Base-by-base conservation (phyloP, 2,797 vertebrate genomes). In the Threskiornis aethiopicus region DNA sequence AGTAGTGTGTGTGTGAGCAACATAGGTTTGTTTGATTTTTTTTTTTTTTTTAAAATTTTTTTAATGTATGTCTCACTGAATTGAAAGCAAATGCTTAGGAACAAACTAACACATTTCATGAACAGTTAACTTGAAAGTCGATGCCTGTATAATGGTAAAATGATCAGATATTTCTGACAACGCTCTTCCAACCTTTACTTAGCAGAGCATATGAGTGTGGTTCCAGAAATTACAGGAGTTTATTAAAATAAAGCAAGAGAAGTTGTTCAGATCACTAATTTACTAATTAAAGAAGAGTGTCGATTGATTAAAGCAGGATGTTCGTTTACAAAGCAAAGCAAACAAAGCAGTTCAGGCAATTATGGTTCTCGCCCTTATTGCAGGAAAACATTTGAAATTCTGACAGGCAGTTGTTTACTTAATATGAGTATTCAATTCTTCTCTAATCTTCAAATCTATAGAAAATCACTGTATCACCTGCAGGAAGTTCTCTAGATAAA, bases 391-490 rank as follows among this genome's bases (percentile, higher is more conserved):
- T 65, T 73, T 51, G 25, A 15, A 78, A 90, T 15, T 72, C 47
- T 84, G 72, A 42, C 66, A 91, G 79, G 55, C 82, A 47, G 18
- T 81, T 92, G 46, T 91, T 97, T 91, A 62, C 59, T 92, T 78
- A 61, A n/a, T 16, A 28, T 2, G 18, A 71, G 49, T 44, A 46
- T 86, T 89, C 22, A 71, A 26, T 78, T 86, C 44, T 69, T 35
- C 20, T 91, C 47, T 77, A 44, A 73, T 78, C 62, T 91, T 89
- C 29, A 28, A 31, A 86, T 79, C 72, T 79, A 42, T 71, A 72
- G 64, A 72, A 93, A 87, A 67, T 52, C 44, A 64, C 67, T 78
- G 61, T 81, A 77, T 91, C 67, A 83, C 58, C 54, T 84, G 73
- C 73, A 76, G 79, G 39, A 88, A 87, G 47, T 76, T 94, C 79